Conservation (phyloP, 2,113 vertebrate species). For the Rhabdomys dilectus region DNA sequence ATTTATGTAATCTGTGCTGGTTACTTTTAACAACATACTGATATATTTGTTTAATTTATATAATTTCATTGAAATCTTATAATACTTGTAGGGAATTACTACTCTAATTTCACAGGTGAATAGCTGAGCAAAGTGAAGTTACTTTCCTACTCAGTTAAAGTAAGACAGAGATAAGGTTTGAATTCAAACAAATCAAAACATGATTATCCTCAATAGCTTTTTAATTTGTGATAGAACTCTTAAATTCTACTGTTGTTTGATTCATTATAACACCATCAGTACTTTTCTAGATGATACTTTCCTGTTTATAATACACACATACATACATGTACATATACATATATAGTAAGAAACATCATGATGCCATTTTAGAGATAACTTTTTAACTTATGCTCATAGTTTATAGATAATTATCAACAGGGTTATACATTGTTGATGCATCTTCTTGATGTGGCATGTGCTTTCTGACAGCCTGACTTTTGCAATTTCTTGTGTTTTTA, state of each 20-base stretch:
- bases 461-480: not conserved
- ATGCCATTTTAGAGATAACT: not conserved
- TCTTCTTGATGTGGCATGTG: not conserved
- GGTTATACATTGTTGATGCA: not conserved
- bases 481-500: not conserved
- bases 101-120: not conserved
- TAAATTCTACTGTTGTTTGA: not conserved
- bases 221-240: not conserved
- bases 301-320: not conserved
- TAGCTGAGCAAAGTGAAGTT: not conserved
- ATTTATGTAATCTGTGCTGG: not conserved
- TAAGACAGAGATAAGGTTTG: not conserved
- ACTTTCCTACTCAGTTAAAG: not conserved
- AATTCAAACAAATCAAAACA: conserved; percentile 5
- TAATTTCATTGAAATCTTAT: not conserved
- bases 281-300: not conserved
- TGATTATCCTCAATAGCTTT: not conserved
- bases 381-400: not conserved
- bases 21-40: not conserved
- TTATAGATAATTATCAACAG: not conserved
- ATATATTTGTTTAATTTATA: not conserved
- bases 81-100: not conserved
- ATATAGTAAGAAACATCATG: not conserved
- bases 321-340: not conserved
- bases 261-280: not conserved